Percentiles rank a stretch among this genome's conserved stretches.
phyloP scores from a whole-genome alignment of 2,888 invertebrate species.

The Cybosia mesomella region DNA sequence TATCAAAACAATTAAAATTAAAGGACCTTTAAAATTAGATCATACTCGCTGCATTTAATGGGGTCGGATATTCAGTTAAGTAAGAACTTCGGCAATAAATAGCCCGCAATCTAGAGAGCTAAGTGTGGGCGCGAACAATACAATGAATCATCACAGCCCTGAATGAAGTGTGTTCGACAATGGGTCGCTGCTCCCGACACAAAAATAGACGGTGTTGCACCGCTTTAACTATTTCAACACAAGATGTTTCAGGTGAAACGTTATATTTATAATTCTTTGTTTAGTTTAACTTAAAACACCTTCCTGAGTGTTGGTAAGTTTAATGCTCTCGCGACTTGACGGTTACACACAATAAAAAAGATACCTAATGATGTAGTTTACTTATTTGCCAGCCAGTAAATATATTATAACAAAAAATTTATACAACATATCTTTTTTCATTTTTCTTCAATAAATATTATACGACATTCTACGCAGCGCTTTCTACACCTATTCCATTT shows the following conservation, averaged over 20 bases:
- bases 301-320: constrained; percentile 32
- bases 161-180: constrained; percentile 73
- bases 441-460: too few species aligned
- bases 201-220: constrained; percentile 69
- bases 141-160: constrained; percentile 75
- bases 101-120: constrained; percentile 56
- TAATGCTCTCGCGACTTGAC: constrained; percentile 35
- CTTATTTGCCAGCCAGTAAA: not conserved
- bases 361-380: constrained; percentile 26
- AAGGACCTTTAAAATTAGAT: constrained; percentile 57
- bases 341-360: constrained; percentile 23
- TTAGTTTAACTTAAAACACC: constrained; percentile 44
- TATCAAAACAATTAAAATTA: constrained; percentile 39
- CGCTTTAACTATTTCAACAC: constrained; percentile 62
- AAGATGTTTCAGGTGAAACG: constrained; percentile 59
- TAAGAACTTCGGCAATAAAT: constrained; percentile 58
- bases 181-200: constrained; percentile 75
- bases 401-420: not conserved
- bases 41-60: constrained; percentile 62
- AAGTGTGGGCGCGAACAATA: constrained; percentile 75
- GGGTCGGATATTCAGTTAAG: constrained; percentile 51
- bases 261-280: constrained; percentile 41
- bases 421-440: too few species aligned
- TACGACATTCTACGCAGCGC: too few species aligned
- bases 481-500: too few species aligned